Conservation (phyloP, 1,140 invertebrate genomes). For the Brachionus paranguensis region DNA sequence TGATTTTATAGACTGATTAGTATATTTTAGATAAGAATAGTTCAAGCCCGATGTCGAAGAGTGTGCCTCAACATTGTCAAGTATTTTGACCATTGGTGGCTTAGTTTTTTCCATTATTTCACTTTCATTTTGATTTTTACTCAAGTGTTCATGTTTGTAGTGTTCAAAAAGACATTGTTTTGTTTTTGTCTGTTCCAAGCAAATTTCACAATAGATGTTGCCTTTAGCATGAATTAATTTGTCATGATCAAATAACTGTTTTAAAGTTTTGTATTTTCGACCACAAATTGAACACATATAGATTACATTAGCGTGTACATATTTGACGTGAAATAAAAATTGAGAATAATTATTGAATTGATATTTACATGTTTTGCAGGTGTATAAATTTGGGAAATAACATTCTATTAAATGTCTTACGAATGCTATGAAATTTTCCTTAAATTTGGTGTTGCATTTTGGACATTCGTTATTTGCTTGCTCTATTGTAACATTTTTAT, state of each 20-base stretch:
- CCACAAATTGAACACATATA: slow-evolving; percentile 30
- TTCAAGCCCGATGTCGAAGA: not conserved
- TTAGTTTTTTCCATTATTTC: not conserved
- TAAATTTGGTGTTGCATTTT: not conserved
- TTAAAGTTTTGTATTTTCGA: not conserved
- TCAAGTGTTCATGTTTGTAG: not conserved
- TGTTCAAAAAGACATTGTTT: not conserved
- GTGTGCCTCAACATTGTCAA: not conserved
- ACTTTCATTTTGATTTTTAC: not conserved
- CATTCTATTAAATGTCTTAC: not conserved
- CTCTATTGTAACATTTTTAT: not conserved
- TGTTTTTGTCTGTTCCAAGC: not conserved
- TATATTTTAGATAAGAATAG: not conserved
- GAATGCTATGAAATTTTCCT: not conserved
- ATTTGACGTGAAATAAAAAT: slow-evolving; percentile 3
- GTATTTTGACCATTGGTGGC: not conserved
- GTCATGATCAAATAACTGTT: slow-evolving; percentile 25
- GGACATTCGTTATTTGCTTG: not conserved
- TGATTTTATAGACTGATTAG: not conserved
- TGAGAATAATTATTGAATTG: not conserved
- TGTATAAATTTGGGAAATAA: slow-evolving; percentile 14
- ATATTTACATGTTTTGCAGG: slow-evolving; percentile 1
- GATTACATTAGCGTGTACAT: slow-evolving; percentile 1
- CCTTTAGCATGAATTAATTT: slow-evolving; percentile 21
- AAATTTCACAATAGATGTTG: slow-evolving; percentile 15